These are phyloP conservation scores for Albula glossodonta DNA, from an alignment of 2,113 vertebrate genomes.

Conservation along the genomic window DNA sequence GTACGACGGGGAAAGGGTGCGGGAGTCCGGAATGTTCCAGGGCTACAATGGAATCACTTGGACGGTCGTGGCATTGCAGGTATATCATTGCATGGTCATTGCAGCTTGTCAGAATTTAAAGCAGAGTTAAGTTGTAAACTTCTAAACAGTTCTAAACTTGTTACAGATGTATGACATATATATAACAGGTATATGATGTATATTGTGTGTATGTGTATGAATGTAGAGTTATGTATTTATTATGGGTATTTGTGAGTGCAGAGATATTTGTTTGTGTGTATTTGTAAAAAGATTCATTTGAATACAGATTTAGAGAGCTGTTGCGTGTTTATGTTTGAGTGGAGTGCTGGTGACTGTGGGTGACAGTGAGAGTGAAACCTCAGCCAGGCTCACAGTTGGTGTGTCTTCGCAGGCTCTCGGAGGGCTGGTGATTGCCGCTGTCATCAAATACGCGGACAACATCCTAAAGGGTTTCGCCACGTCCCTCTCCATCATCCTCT, in stretches of 20 bases:
- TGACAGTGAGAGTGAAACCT: background rate
- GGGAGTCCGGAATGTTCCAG: constrained; percentile 86
- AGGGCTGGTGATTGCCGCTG: constrained; percentile 82
- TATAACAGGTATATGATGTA: too few species aligned
- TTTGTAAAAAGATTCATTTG: background rate
- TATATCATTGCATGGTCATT: constrained; percentile 41
- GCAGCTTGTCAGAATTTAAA: too few species aligned
- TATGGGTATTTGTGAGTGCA: background rate
- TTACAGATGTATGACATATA: too few species aligned
- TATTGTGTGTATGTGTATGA: too few species aligned
- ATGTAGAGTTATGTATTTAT: too few species aligned
- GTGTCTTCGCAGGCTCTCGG: constrained; percentile 74
- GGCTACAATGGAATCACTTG: constrained; percentile 88
- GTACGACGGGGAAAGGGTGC: constrained; percentile 80
- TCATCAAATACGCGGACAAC: constrained; percentile 88
- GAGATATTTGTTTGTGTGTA: background rate
- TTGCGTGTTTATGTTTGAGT: too few species aligned
- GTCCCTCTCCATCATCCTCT: constrained; percentile 84
- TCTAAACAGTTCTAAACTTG: too few species aligned
- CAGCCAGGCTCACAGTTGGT: background rate
- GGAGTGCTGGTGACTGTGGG: background rate
- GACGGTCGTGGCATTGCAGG: constrained; percentile 88
- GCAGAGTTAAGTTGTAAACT: too few species aligned
- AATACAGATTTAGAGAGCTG: too few species aligned
- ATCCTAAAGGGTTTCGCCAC: constrained; percentile 89